phyloP scores from a whole-genome alignment of 2,888 invertebrate genomes.

The Eurytoma californica region DNA sequence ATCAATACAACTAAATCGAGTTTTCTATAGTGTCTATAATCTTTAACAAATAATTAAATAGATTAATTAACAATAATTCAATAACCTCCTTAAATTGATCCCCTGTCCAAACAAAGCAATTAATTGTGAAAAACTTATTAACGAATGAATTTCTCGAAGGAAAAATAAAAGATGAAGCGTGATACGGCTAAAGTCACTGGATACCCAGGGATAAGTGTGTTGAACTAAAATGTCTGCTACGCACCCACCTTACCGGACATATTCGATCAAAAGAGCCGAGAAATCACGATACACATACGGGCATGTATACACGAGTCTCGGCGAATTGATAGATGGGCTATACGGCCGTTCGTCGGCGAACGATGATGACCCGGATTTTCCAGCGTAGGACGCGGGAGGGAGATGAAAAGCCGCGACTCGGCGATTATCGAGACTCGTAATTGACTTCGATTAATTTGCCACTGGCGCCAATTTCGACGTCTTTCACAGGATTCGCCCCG shows the following conservation, averaged over 20 bases:
- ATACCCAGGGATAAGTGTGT: no score
- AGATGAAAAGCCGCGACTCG: constrained; percentile 26
- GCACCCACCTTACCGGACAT: not conserved
- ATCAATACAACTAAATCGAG: no score
- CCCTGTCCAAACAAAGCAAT: no score
- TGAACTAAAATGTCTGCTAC: no score
- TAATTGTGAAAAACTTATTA: no score
- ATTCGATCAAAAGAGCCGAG: constrained; percentile 42
- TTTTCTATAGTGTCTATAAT: no score
- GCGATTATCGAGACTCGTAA: constrained; percentile 46
- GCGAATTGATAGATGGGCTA: constrained; percentile 54
- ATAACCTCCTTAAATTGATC: no score
- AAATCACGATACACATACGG: constrained; percentile 27
- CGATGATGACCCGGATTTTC: constrained; percentile 47
- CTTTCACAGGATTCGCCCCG: not conserved
- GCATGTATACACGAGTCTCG: no score
- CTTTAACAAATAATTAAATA: no score
- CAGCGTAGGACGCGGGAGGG: not conserved
- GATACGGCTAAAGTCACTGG: no score
- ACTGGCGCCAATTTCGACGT: constrained; percentile 30
- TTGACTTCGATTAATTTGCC: constrained; percentile 45
- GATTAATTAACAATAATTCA: no score
- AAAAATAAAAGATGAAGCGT: not conserved
- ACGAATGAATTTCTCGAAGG: no score
- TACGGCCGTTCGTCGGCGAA: constrained; percentile 22